These are phyloP conservation scores for Eriocheir sinensis DNA, from an alignment of 1,140 invertebrate genomes.

Conservation along the genomic window DNA sequence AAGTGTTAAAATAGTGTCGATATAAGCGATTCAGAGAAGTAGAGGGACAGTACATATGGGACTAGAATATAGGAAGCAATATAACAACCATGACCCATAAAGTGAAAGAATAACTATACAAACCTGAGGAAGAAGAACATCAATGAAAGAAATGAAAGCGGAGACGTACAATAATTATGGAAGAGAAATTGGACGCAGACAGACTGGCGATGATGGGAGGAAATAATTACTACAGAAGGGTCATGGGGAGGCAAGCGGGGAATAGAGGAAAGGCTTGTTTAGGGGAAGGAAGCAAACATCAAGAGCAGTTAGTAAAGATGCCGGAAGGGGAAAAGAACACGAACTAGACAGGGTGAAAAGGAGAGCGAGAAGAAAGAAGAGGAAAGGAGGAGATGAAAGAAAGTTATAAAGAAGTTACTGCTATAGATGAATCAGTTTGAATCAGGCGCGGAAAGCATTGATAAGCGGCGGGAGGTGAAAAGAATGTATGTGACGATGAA, in stretches of 20 bases:
- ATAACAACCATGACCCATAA: no score
- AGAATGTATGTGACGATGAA: no score
- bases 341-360: neutral
- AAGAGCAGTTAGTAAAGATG: neutral
- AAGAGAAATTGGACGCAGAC: neutral
- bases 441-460: no score
- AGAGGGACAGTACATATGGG: neutral
- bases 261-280: no score
- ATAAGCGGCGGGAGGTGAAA: no score
- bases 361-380: conserved; percentile 7
- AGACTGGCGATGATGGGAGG: neutral
- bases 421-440: no score
- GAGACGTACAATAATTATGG: neutral
- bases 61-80: neutral
- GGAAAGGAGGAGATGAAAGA: neutral
- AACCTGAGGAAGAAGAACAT: neutral
- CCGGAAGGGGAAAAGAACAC: neutral
- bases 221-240: no score
- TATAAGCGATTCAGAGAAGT: no score
- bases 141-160: neutral
- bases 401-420: neutral
- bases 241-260: no score
- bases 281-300: neutral
- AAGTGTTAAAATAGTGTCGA: no score
- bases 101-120: no score